Percentiles rank a stretch among this genome's conserved stretches.
phyloP scores from a whole-genome alignment of 2,113 vertebrate species.

The Numenius arquata region DNA sequence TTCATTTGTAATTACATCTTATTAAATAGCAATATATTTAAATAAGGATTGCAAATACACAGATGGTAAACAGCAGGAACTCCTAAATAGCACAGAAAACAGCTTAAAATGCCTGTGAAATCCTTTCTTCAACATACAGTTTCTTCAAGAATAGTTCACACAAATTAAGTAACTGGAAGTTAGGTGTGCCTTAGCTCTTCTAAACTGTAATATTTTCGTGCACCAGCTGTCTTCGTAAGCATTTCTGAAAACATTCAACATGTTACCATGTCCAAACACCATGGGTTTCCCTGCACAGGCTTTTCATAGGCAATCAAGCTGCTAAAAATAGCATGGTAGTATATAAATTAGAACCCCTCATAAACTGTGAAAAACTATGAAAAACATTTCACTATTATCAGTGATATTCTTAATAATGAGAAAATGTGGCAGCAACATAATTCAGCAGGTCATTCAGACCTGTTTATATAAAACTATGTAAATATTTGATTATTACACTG shows the following conservation, averaged over 20 bases:
- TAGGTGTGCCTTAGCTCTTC: not conserved
- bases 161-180: not conserved
- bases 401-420: not conserved
- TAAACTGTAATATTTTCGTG: not conserved
- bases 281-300: fast-evolving
- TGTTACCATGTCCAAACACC: fast-evolving
- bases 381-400: not conserved
- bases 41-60: not conserved
- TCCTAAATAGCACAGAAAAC: not conserved
- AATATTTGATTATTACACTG: not conserved
- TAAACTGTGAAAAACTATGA: too few relatives aligned
- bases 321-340: not conserved
- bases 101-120: not conserved
- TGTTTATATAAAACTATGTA: not conserved
- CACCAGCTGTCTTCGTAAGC: not conserved
- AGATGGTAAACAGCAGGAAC: not conserved
- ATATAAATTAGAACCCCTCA: not conserved
- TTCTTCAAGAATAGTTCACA: not conserved
- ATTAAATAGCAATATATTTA: not conserved
- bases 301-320: not conserved
- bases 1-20: not conserved
- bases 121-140: not conserved
- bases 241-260: not conserved
- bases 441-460: not conserved
- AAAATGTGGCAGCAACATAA: not conserved